Conservation (phyloP, 2,888 invertebrate species). For the Hyposoter dolosus region DNA sequence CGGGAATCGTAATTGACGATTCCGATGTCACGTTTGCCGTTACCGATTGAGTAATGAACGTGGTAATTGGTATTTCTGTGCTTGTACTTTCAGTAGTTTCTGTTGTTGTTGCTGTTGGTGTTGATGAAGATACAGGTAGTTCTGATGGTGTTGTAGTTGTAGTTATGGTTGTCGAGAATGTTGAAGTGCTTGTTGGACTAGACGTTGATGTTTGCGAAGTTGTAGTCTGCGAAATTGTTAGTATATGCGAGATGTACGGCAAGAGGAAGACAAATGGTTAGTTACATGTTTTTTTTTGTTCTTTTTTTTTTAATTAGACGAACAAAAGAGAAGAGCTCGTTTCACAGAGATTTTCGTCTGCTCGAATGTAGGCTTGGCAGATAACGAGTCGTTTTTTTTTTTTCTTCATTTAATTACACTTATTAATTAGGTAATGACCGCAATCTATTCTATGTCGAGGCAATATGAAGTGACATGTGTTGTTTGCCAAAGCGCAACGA, state of each 20-base stretch:
- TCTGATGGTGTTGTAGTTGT: conserved; percentile 73
- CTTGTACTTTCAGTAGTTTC: conserved; percentile 72
- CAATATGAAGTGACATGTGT: conserved; percentile 37
- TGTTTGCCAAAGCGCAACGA: conserved; percentile 64
- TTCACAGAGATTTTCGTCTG: conserved; percentile 40
- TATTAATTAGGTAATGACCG: conserved; percentile 31
- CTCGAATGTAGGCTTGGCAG: conserved; percentile 20
- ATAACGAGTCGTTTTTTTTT: conserved; percentile 33
- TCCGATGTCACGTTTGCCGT: conserved; percentile 62
- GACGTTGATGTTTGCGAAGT: conserved; percentile 74
- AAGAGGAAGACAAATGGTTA: conserved; percentile 80
- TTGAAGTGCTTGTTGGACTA: conserved; percentile 61
- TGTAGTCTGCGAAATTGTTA: conserved; percentile 84
- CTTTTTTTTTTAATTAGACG: conserved; percentile 45
- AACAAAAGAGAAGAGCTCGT: conserved; percentile 58
- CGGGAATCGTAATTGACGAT: conserved; percentile 68
- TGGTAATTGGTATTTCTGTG: conserved; percentile 73
- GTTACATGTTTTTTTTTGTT: conserved; percentile 75
- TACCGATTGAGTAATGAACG: conserved; percentile 81
- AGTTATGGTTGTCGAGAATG: conserved; percentile 71
- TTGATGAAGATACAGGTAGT: conserved; percentile 70
- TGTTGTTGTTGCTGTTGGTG: conserved; percentile 74
- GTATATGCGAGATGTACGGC: conserved; percentile 83
- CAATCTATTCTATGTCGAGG: conserved; percentile 63
- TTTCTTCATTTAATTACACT: conserved; percentile 1